These are phyloP conservation scores for Melinopterus prodromus DNA, from an alignment of 2,888 invertebrate genomes.

Conservation along the genomic window DNA sequence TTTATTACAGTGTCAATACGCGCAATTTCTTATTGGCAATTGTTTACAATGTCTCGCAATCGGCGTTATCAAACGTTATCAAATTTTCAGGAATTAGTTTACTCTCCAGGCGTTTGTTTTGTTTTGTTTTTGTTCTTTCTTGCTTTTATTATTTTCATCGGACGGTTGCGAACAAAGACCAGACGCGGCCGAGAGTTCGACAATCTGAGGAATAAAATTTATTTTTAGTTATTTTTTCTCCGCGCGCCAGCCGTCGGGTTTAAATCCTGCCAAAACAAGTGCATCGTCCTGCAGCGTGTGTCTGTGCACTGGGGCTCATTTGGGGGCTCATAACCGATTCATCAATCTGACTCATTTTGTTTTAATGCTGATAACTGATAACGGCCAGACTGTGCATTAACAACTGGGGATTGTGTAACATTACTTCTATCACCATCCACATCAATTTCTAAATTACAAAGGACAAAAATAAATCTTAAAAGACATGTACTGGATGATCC, in stretches of 20 bases:
- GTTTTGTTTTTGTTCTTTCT: too few relatives aligned
- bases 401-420: too few relatives aligned
- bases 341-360: constrained; percentile 27
- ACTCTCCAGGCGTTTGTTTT: too few relatives aligned
- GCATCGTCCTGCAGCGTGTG: constrained; percentile 53
- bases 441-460: too few relatives aligned
- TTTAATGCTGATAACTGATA: constrained; percentile 9
- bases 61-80: background rate
- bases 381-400: background rate
- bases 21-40: background rate
- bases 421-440: too few relatives aligned
- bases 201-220: constrained; percentile 46
- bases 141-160: background rate
- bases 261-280: constrained; percentile 56
- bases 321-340: constrained; percentile 40
- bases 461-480: too few relatives aligned
- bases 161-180: constrained; percentile 26
- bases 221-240: constrained; percentile 53
- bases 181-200: constrained; percentile 31
- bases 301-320: constrained; percentile 45
- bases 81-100: background rate
- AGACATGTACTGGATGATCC: too few relatives aligned
- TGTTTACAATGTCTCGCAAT: background rate
- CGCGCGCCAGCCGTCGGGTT: constrained; percentile 48
- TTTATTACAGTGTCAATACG: background rate